A percentile compares a stretch with the other conserved stretches of the same genome.
Conservation (phyloP, 1,140 invertebrate genomes). For the Nixonia krombeini region DNA sequence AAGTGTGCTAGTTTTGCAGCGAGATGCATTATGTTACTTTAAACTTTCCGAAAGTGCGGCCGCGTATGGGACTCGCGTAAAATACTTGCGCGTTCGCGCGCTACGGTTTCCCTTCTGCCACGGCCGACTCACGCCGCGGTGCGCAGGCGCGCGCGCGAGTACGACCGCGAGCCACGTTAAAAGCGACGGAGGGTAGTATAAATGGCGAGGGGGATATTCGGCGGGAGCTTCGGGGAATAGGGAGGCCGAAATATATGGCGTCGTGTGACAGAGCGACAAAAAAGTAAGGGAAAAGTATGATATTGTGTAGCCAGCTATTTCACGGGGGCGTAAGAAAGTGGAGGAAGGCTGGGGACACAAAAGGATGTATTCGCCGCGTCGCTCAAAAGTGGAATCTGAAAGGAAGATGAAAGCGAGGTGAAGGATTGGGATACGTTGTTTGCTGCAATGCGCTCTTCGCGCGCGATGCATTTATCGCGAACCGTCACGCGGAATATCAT, state of each 20-base stretch:
- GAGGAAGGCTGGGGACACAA: slow-evolving; percentile 17
- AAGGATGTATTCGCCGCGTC: slow-evolving; percentile 20
- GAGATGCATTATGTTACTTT: slow-evolving; percentile 12
- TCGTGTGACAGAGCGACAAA: slow-evolving; percentile 53
- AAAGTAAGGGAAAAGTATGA: slow-evolving; percentile 63
- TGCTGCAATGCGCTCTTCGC: slow-evolving; percentile 8
- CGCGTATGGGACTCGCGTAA: slow-evolving; percentile 11
- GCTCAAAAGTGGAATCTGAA: slow-evolving; percentile 23
- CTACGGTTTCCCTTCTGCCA: too few species aligned
- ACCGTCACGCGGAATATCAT: neutral
- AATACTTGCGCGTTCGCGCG: slow-evolving; percentile 21
- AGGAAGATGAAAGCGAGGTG: neutral
- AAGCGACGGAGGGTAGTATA: slow-evolving; percentile 9
- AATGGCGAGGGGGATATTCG: slow-evolving; percentile 32
- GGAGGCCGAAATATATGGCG: slow-evolving; percentile 56
- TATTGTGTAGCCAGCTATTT: slow-evolving; percentile 58
- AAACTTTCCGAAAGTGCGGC: neutral
- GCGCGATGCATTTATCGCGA: slow-evolving; percentile 13
- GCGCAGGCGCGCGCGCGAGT: neutral
- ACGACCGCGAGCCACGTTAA: slow-evolving; percentile 5
- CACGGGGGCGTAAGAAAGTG: slow-evolving; percentile 28
- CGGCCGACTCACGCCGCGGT: slow-evolving; percentile 10
- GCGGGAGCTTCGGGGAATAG: slow-evolving; percentile 35
- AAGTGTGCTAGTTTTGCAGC: neutral
- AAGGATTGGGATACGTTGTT: slow-evolving; percentile 7